Evolutionary conservation across 2,797 vertebrate species (phyloP), one percentile per base, ranked within the genome.

Genomic region (Mareca penelope): DNA sequence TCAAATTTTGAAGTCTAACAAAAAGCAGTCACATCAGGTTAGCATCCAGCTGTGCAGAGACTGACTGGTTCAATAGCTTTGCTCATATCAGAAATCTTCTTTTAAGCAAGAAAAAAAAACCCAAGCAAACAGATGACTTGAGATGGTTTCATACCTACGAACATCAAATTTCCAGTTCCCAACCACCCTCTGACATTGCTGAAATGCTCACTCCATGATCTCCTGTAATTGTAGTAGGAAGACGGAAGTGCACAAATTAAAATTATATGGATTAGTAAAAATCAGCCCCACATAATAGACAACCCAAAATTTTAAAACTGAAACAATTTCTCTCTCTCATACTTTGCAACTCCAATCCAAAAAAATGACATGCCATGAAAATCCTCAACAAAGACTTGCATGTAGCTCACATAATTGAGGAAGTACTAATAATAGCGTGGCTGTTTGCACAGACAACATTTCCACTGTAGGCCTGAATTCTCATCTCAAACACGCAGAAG

Each of bases 301-400:
- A 81, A 86, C 73, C 60, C 15, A 59, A 52, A 28, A 52, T 52
- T 52, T 52, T 52, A 28, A 52, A 72, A 37, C 48, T 67, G 67
- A 29, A 93, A 83, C 75, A 92, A 85, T 92, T 89, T 70, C 8
- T 12, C 67, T 76, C 56, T 68, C 48, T 84, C 80, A 26, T 69
- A 93, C 90, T 96, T 94, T 88, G 88, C 88, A 80, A 87, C 73
- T 68, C 80, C 60, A 77, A 88, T 68, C 88, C 83, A 88, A 88
- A 90, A 94, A 90, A 94, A 85, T 70, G 93, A 96, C 95, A 96
- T 85, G 94, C 65, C 95, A 95, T 93, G 94, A 95, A 97, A 97
- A 97, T 88, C 92, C 94, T 93, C 90, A 84, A 95, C 95, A 96
- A 96, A 89, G 89, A 89, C 90, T 91, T 33, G 63, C 52, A 94